Percentiles rank a stretch among this genome's conserved stretches.
phyloP scores from a whole-genome alignment of 2,797 vertebrate genomes.

The Anolis apletophallus region DNA sequence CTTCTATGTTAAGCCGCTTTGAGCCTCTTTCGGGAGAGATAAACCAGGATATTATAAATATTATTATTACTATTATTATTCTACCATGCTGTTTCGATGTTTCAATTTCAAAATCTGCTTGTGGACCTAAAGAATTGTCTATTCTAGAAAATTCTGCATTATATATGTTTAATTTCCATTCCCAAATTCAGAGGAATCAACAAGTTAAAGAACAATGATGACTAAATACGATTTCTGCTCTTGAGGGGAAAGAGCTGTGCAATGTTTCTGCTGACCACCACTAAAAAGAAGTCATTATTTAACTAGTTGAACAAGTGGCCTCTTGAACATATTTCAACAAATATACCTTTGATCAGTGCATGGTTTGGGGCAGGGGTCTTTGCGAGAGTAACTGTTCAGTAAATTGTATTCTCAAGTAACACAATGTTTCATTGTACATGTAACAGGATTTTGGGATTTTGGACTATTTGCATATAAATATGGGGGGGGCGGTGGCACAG shows the following conservation, averaged over 20 bases:
- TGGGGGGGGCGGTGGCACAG: too few species aligned
- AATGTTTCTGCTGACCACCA: not conserved
- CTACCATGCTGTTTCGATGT: too few species aligned
- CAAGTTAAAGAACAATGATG: not conserved
- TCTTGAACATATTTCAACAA: slow-evolving; percentile 2
- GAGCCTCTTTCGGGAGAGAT: too few species aligned
- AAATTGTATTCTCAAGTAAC: not conserved
- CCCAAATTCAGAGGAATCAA: not conserved
- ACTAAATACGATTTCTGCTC: too few species aligned
- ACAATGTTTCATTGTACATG: not conserved
- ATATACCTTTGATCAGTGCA: slow-evolving; percentile 2
- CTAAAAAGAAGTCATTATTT: not conserved
- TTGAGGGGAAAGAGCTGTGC: not conserved
- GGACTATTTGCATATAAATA: too few species aligned
- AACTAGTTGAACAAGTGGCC: not conserved
- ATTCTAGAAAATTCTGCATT: not conserved
- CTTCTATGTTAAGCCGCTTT: too few species aligned
- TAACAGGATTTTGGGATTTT: not conserved
- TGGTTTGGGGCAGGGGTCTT: not conserved
- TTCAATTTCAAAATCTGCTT: too few species aligned
- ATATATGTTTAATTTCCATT: not conserved
- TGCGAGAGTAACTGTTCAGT: not conserved
- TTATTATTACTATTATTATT: too few species aligned
- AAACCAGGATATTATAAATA: too few species aligned
- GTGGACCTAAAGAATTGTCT: not conserved